Conservation (phyloP, 2,113 vertebrate species). For the Bubo blakistoni region DNA sequence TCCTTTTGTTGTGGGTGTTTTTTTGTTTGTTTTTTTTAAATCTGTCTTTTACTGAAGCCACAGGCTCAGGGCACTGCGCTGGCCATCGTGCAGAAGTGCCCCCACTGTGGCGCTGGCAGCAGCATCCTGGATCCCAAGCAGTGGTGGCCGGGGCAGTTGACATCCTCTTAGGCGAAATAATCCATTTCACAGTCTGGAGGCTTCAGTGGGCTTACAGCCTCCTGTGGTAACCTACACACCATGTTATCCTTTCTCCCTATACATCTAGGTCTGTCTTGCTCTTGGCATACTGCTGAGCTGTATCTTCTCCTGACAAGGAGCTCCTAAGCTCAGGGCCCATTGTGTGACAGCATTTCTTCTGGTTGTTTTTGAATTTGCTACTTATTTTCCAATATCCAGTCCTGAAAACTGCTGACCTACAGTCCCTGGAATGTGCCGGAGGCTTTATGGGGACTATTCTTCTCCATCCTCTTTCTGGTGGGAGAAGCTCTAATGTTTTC, state of each 20-base stretch:
- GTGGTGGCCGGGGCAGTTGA: neutral
- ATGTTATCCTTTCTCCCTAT: neutral
- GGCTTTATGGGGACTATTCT: neutral
- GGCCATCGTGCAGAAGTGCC: no score
- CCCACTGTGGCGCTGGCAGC: accelerated
- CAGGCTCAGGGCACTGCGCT: accelerated
- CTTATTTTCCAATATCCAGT: neutral
- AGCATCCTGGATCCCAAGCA: accelerated
- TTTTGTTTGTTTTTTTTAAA: neutral
- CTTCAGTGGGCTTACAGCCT: neutral
- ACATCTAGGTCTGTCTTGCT: neutral
- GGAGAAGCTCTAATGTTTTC: neutral
- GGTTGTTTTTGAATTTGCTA: neutral
- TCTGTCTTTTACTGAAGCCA: neutral
- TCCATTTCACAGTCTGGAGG: no score
- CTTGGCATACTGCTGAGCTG: neutral
- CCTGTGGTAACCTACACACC: no score
- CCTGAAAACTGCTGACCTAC: neutral
- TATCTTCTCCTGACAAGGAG: neutral
- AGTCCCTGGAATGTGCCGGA: no score
- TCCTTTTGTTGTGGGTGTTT: neutral
- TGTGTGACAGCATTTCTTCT: neutral
- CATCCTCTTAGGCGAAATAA: neutral
- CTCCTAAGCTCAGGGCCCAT: neutral
- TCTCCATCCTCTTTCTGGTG: neutral